A percentile compares a stretch with the other conserved stretches of the same genome.
These are phyloP conservation scores for Leucosticte australis DNA, from an alignment of 2,113 vertebrate genomes.

Conservation along the genomic window DNA sequence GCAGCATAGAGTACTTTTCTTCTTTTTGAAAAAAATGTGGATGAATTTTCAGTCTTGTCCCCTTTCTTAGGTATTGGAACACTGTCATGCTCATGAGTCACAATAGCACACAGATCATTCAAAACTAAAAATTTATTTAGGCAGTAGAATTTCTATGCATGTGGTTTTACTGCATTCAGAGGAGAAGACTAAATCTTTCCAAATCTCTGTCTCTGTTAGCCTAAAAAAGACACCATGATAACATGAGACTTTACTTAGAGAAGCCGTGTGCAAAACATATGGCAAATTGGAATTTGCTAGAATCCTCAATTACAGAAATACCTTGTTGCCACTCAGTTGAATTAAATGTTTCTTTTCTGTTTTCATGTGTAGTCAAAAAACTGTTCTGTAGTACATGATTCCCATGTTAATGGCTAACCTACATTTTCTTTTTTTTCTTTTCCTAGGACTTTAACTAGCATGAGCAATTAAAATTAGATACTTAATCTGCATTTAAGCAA, in stretches of 20 bases:
- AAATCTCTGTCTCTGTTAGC: not conserved
- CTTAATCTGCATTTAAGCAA: not conserved
- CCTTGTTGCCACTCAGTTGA: not conserved
- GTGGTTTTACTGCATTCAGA: not conserved
- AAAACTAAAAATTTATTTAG: not conserved
- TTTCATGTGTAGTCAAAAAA: not conserved
- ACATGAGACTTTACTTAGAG: not conserved
- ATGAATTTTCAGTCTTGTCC: not conserved
- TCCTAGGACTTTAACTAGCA: not conserved
- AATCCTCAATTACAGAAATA: not conserved
- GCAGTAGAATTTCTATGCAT: not conserved
- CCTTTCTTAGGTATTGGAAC: not conserved
- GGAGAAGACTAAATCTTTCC: not conserved
- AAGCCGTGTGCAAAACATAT: not conserved
- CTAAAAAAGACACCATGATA: not conserved
- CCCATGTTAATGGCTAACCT: not conserved
- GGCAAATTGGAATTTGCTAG: not conserved
- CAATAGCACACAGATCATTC: not conserved
- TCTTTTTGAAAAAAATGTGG: not conserved
- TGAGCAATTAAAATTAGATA: not conserved
- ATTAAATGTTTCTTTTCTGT: not conserved
- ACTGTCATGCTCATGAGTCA: fast-evolving
- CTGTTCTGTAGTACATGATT: not conserved
- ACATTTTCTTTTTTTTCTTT: not conserved
- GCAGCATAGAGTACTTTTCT: not conserved